Conservation (phyloP, 2,888 invertebrate species). For the Tinea semifulvella region DNA sequence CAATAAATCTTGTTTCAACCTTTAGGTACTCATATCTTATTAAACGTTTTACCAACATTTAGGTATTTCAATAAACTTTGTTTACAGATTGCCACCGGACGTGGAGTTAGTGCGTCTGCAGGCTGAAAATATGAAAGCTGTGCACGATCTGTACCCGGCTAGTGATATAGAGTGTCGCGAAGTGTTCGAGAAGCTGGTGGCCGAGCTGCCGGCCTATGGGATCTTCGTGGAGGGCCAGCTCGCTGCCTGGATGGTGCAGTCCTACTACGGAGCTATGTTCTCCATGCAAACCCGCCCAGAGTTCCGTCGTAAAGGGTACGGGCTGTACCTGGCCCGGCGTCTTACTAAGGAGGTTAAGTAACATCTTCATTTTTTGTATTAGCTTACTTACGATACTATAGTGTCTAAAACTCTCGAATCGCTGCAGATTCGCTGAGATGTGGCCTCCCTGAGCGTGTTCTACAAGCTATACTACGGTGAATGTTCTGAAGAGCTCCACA, state of each 20-base stretch:
- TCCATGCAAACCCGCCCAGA: constrained; percentile 88
- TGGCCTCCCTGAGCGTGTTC: too few relatives aligned
- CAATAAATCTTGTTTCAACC: too few relatives aligned
- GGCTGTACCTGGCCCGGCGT: constrained; percentile 75
- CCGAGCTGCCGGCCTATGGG: constrained; percentile 81
- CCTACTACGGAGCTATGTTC: constrained; percentile 92
- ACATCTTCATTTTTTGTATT: too few relatives aligned
- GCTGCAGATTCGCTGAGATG: too few relatives aligned
- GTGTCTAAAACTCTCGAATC: too few relatives aligned
- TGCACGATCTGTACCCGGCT: constrained; percentile 87
- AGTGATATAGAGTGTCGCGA: constrained; percentile 88
- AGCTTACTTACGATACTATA: too few relatives aligned
- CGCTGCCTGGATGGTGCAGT: constrained; percentile 92
- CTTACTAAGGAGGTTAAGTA: constrained; percentile 72
- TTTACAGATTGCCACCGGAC: constrained; percentile 67
- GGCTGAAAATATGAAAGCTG: constrained; percentile 81
- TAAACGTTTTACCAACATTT: too few relatives aligned
- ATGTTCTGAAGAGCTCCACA: too few relatives aligned
- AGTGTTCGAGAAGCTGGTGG: constrained; percentile 82
- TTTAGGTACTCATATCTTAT: too few relatives aligned
- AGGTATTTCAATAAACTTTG: background rate
- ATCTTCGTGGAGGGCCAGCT: constrained; percentile 79
- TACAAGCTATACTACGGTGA: too few relatives aligned
- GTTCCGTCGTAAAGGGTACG: constrained; percentile 78
- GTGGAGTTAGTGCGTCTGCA: constrained; percentile 80